These are phyloP conservation scores for Diplazon laetatorius DNA, from an alignment of 2,888 invertebrate species.

Conservation along the genomic window DNA sequence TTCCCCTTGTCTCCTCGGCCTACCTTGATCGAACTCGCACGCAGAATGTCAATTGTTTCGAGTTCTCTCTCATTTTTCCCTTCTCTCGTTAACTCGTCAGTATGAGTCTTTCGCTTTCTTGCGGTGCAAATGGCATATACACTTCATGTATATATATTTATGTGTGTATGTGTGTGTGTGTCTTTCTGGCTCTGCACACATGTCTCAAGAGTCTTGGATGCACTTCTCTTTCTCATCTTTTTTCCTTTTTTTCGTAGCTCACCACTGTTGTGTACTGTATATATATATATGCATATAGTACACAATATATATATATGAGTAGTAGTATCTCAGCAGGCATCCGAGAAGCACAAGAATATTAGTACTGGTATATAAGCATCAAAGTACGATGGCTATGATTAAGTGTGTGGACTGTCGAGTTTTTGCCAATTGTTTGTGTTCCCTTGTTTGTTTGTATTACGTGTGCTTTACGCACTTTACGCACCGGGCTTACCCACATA, in stretches of 20 bases:
- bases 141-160: too few species aligned
- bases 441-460: slow-evolving; percentile 49
- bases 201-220: slow-evolving; percentile 40
- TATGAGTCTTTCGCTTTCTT: slow-evolving; percentile 55
- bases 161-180: background rate
- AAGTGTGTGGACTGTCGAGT: slow-evolving; percentile 30
- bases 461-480: slow-evolving; percentile 28
- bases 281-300: slow-evolving; percentile 13
- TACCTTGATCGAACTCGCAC: slow-evolving; percentile 72
- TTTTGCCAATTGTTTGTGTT: slow-evolving; percentile 53
- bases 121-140: slow-evolving; percentile 31
- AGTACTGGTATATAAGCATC: slow-evolving; percentile 27
- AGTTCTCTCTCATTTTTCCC: slow-evolving; percentile 62
- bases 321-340: slow-evolving; percentile 12
- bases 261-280: slow-evolving; percentile 3
- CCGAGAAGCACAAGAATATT: slow-evolving; percentile 44
- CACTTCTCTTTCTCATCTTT: slow-evolving; percentile 59
- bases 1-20: slow-evolving; percentile 41
- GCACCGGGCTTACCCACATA: background rate
- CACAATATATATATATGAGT: background rate
- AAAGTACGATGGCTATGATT: slow-evolving; percentile 15
- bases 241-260: slow-evolving; percentile 46
- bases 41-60: slow-evolving; percentile 79
- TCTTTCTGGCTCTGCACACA: slow-evolving; percentile 31
- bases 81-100: slow-evolving; percentile 47